Evolutionary conservation across 2,888 invertebrate species (phyloP), one percentile per base, ranked within the genome.

Genomic region (Timandra comae): DNA sequence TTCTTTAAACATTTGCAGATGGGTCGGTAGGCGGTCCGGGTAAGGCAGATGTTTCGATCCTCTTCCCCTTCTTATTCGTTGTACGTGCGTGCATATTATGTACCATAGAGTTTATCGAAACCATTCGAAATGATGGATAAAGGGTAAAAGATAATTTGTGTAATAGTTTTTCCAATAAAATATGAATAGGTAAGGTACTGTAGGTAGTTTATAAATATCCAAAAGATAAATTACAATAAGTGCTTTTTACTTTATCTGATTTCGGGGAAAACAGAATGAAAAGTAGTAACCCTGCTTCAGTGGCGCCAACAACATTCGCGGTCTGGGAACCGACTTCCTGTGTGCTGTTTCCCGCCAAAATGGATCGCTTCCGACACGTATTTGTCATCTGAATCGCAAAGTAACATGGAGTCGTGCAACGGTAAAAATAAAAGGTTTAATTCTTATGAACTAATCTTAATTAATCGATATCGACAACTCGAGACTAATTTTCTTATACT

Each of bases 261-360:
- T n/a, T n/a, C n/a, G n/a, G n/a, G 3, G 4, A 11, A 26, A 21
- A 30, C 27, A 16, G 25, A 40, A 30, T 33, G 31, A 36, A 46
- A 43, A 46, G 34, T 43, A 43, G 49, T 48, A 49, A 46, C 38
- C 56, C 37, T 51, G 44, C 54, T 56, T 59, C 62, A 46, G 55
- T 76, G 84, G 82, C 84, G 82, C 81, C 63, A 52, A 56, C 67
- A 63, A 69, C 74, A 76, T 82, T 85, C 79, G 84, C 75, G 81
- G 84, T 81, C 72, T 73, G 61, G 73, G 82, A 71, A 81, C 80
- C 77, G 64, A 78, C 78, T 85, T 86, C 86, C 86, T 71, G 82
- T 56, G 67, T 54, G 63, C 69, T 72, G 77, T 78, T 85, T 85
- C 81, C 84, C 79, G 75, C 65, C 65, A 60, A 81, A 86, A 86